Conservation (phyloP, 2,888 invertebrate species). For the Furcula furcula region DNA sequence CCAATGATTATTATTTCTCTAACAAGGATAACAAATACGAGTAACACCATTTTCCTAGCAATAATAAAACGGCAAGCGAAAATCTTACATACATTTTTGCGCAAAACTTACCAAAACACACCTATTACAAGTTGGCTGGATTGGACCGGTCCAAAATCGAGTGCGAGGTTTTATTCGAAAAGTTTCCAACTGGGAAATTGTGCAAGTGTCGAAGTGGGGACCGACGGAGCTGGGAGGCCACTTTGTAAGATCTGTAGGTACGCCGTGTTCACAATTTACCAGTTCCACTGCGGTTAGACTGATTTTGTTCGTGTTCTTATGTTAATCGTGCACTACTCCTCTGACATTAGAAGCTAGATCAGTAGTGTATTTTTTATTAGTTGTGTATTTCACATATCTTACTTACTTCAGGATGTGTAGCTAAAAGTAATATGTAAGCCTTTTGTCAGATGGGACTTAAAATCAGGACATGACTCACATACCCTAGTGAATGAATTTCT, state of each 20-base stretch:
- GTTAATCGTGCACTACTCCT: background rate
- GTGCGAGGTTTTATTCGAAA: constrained; percentile 32
- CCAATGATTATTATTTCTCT: no score
- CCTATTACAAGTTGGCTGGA: constrained; percentile 24
- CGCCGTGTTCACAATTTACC: constrained; percentile 10
- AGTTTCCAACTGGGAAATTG: constrained; percentile 27
- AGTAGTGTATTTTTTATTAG: no score
- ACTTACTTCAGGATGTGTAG: no score
- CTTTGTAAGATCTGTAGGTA: constrained; percentile 7
- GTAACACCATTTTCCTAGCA: background rate
- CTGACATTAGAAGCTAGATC: no score
- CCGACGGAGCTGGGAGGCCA: constrained; percentile 4
- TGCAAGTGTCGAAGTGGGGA: constrained; percentile 14
- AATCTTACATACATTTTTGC: constrained; percentile 16
- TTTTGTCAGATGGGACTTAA: no score
- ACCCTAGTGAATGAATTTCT: no score
- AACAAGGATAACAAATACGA: no score
- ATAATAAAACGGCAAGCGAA: background rate
- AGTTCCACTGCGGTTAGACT: background rate
- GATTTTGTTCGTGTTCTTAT: background rate
- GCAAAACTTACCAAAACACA: constrained; percentile 24
- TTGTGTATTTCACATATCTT: no score
- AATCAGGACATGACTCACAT: no score
- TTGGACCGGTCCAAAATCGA: constrained; percentile 23
- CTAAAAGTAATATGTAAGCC: no score